Base-by-base conservation (phyloP, 1,140 invertebrate species). In the Drosophila guanche region DNA sequence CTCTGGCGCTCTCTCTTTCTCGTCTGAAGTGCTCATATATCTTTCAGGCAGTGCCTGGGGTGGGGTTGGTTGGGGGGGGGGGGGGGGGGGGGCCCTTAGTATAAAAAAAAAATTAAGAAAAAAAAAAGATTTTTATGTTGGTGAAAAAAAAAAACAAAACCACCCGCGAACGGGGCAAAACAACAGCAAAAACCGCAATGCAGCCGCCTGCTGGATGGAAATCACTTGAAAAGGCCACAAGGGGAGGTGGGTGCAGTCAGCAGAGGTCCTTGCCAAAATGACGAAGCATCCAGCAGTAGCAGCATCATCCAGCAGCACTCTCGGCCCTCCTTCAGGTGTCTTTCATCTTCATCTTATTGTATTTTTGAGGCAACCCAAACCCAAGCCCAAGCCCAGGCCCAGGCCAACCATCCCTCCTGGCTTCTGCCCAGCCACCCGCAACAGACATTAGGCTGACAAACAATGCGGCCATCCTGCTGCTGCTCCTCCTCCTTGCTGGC, bases 281-380 rank as follows among this genome's bases (percentile, higher is more conserved):
- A 85, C 80, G 80, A 84, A 65, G 80, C 76, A 72, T 41, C 41
- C 62, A 58, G 29, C 57, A 37, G 10, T 10, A 33, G 29, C 29
- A 33, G 8, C 29, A 33, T 0, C 8, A 37, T 8, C 1, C 27
- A 29, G 27, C 8, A n/a, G 4, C 33, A 7, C 41, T 47, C 16
- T 22, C 16, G 16, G 27, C 56, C 71, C 57, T 48, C 63, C 57
- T 37, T 37, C 81, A 85, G 80, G 81, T 76, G 81, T 85, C 81
- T 80, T 85, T 80, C 76, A 85, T 85, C 80, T 85, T 86, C 80
- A 85, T 85, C 80, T 85, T 85, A 85, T 85, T 85, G 80, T 80
- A 80, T 78, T 78, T 83, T 83, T 61, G 55, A 71, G 62, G 63
- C 70, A 67, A 27, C 22, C 55, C 48, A 6, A 29, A 43, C 59